Conservation (phyloP, 2,797 vertebrate genomes). For the Gorsachius magnificus region DNA sequence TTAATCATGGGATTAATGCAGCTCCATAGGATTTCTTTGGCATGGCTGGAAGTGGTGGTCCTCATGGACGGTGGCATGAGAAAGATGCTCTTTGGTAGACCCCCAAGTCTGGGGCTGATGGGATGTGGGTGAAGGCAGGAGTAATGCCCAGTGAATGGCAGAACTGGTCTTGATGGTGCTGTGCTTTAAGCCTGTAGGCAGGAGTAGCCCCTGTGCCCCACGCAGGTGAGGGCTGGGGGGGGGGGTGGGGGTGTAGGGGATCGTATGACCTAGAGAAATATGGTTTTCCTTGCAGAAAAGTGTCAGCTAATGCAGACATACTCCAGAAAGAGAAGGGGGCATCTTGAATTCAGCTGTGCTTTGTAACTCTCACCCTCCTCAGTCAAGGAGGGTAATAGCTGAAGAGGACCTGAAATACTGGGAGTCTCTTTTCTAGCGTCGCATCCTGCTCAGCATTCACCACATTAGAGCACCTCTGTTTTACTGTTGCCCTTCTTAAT, state of each 20-base stretch:
- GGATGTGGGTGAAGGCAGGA: neutral
- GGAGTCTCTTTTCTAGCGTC: neutral
- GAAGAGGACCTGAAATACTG: neutral
- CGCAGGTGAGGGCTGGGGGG: neutral
- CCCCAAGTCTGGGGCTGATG: neutral
- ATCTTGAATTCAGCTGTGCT: neutral
- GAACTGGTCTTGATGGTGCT: neutral
- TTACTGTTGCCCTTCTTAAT: conserved; percentile 33
- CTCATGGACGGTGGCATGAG: neutral
- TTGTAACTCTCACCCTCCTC: neutral
- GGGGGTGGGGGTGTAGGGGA: no score
- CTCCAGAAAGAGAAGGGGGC: neutral
- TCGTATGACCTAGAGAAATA: neutral
- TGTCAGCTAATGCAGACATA: neutral
- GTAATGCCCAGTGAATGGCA: neutral
- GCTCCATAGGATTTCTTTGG: neutral
- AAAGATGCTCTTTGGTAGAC: neutral
- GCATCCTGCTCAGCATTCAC: neutral
- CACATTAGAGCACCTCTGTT: neutral
- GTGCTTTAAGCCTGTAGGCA: neutral
- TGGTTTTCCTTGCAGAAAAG: neutral
- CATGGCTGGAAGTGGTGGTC: neutral
- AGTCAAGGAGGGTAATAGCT: neutral
- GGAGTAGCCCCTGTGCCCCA: neutral
- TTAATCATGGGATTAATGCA: rapidly evolving